Percentiles rank a stretch among this genome's conserved stretches.
phyloP scores from a whole-genome alignment of 2,113 vertebrate genomes.

The Symphodus melops region DNA sequence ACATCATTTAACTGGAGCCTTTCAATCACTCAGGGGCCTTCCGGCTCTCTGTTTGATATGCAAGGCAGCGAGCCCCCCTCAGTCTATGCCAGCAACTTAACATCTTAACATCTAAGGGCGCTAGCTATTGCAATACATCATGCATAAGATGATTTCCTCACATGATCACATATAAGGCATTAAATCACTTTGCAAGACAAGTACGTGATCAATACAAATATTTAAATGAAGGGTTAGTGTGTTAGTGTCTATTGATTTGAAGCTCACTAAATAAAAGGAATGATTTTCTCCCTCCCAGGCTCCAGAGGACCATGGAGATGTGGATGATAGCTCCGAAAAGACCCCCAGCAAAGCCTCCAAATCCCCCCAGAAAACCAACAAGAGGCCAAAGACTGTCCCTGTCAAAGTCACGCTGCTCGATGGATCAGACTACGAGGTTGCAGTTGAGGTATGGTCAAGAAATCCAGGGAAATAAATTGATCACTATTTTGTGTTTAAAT shows the following conservation, averaged over 20 bases:
- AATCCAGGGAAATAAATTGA: neutral
- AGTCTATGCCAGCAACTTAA: constrained; percentile 49
- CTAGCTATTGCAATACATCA: constrained; percentile 21
- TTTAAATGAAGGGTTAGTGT: neutral
- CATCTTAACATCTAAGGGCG: constrained; percentile 46
- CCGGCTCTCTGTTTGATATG: constrained; percentile 69
- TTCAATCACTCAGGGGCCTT: constrained; percentile 64
- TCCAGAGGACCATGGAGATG: constrained; percentile 88
- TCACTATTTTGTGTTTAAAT: too few relatives aligned
- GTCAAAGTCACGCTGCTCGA: constrained; percentile 95
- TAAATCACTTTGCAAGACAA: constrained; percentile 37
- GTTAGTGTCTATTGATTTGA: neutral
- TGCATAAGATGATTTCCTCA: constrained; percentile 43
- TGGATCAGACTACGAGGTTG: constrained; percentile 91
- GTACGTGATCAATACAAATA: constrained; percentile 2
- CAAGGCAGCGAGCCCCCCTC: constrained; percentile 43
- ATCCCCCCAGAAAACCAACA: constrained; percentile 93
- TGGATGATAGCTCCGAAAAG: constrained; percentile 93
- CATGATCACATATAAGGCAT: constrained; percentile 33
- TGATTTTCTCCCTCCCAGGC: constrained; percentile 69
- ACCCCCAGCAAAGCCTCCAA: constrained; percentile 96
- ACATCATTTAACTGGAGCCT: constrained; percentile 60
- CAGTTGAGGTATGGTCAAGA: constrained; percentile 88
- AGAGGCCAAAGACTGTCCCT: constrained; percentile 91
- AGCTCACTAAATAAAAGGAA: constrained; percentile 23